Evolutionary conservation across 2,888 invertebrate species (phyloP), one percentile per base, ranked within the genome.

Genomic region (Thereva unica): DNA sequence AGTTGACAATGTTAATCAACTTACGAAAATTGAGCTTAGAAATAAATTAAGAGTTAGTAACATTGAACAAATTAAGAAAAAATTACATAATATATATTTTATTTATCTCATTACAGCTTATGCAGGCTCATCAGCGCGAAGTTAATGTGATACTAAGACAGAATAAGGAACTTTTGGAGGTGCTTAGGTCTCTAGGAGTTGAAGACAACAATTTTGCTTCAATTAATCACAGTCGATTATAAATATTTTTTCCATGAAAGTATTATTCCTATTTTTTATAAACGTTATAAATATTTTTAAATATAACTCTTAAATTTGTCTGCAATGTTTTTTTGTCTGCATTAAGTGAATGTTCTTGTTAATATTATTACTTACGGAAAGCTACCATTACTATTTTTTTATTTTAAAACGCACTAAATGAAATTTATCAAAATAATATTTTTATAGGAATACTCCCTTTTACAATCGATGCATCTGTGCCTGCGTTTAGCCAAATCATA

Each of bases 91-190:
- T 8, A 23, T 3, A 7, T n/a, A 9, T 52, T 52, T n/a, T 23
- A 61, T 40, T 49, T 37, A 50, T 2, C 34, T 7, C 7, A 40
- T 74, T 75, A 50, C 10, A 77, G 76, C 72, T 72, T 64, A 76
- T 81, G 73, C 76, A 76, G 67, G 76, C 77, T 47, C 76, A 77
- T 49, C 77, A 80, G 67, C 72, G 75, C 12, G 81, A 79, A 66
- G 75, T 80, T 3, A 72, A 75, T 68, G 70, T 70, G 45, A 74
- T 79, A 9, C 71, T 81, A 72, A 73, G 72, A 38, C 75, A 77
- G 64, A 81, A 80, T 72, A 73, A 75, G n/a, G 75, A 78, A 65
- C 67, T 80, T 5, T 76, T 81, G 53, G 68, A 73, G 42, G 72
- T 75, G 49, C 5, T 55, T 23, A 65, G 35, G 49, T 34, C 49